Percentiles rank a stretch among this genome's conserved stretches.
phyloP scores from a whole-genome alignment of 2,113 vertebrate genomes.

The Neoarius graeffei region DNA sequence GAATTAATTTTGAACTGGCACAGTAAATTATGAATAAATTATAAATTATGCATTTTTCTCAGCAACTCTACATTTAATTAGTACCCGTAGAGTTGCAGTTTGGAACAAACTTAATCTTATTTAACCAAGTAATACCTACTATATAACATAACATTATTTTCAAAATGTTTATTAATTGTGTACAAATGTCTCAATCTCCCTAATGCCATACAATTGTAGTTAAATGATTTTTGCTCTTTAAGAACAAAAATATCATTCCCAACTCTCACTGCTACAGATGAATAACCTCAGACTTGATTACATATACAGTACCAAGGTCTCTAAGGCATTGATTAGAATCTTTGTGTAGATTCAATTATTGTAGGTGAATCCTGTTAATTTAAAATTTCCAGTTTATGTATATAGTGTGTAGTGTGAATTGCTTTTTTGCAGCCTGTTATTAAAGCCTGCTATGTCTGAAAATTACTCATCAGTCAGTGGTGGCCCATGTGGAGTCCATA shows the following conservation, averaged over 20 bases:
- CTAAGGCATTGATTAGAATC: slow-evolving; percentile 65
- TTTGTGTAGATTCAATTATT: slow-evolving; percentile 64
- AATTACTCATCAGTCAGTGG: slow-evolving; percentile 57
- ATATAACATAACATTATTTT: slow-evolving; percentile 1
- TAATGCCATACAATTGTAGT: not conserved
- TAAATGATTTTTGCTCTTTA: not conserved
- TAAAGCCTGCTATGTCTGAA: slow-evolving; percentile 51
- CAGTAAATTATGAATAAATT: not conserved
- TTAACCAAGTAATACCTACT: not conserved
- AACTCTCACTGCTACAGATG: slow-evolving; percentile 42
- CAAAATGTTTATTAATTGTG: not conserved
- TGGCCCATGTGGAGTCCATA: slow-evolving; percentile 28
- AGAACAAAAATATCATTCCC: slow-evolving; percentile 14
- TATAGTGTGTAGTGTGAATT: slow-evolving; percentile 16
- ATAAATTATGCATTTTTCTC: not conserved
- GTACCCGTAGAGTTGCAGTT: not conserved
- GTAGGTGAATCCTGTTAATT: slow-evolving; percentile 65
- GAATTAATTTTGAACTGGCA: not conserved
- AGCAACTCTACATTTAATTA: not conserved
- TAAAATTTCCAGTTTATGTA: slow-evolving; percentile 47
- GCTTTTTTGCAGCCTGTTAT: slow-evolving; percentile 51
- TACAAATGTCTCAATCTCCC: not conserved
- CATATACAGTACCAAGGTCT: slow-evolving; percentile 62
- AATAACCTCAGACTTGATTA: slow-evolving; percentile 60
- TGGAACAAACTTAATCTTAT: not conserved